These are phyloP conservation scores for Matsumyia berberina DNA, from an alignment of 2,888 invertebrate genomes.

Conservation along the genomic window DNA sequence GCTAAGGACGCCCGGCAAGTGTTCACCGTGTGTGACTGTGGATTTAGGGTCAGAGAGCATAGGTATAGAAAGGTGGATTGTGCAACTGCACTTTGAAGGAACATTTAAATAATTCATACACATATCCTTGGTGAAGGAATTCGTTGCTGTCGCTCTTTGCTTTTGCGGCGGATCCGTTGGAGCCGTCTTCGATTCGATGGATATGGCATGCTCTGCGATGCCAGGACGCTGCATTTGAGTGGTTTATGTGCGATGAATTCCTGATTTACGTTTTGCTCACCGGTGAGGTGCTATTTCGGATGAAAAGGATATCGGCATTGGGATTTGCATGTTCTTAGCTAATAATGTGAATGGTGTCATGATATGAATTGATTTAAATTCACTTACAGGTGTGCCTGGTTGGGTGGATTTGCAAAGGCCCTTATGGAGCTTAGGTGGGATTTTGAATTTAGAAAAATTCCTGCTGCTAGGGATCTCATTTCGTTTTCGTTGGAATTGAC, in stretches of 20 bases:
- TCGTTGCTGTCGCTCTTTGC: conserved; percentile 21
- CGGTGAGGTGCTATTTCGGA: conserved; percentile 29
- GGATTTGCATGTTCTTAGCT: conserved; percentile 58
- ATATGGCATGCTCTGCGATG: conserved; percentile 13
- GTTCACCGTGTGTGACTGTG: conserved; percentile 15
- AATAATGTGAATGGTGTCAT: conserved; percentile 48
- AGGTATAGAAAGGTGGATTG: conserved; percentile 29
- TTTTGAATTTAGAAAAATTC: no score
- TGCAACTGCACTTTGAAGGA: conserved; percentile 44
- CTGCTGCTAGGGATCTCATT: no score
- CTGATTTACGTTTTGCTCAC: conserved; percentile 52
- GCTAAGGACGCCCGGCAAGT: conserved; percentile 31
- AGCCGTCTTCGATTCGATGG: conserved; percentile 36
- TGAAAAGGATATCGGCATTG: conserved; percentile 33
- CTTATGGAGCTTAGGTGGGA: no score
- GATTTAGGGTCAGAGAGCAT: conserved; percentile 49
- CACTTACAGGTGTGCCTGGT: conserved; percentile 43
- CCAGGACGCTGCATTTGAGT: conserved; percentile 49
- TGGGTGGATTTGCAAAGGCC: conserved; percentile 7
- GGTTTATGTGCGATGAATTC: conserved; percentile 61
- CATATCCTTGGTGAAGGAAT: conserved; percentile 27
- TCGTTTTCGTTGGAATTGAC: no score
- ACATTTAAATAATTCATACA: conserved; percentile 64
- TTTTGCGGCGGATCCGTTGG: conserved; percentile 5
- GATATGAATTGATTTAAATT: conserved; percentile 48